phyloP scores from a whole-genome alignment of 2,113 vertebrate genomes.

The Pelecanus crispus region DNA sequence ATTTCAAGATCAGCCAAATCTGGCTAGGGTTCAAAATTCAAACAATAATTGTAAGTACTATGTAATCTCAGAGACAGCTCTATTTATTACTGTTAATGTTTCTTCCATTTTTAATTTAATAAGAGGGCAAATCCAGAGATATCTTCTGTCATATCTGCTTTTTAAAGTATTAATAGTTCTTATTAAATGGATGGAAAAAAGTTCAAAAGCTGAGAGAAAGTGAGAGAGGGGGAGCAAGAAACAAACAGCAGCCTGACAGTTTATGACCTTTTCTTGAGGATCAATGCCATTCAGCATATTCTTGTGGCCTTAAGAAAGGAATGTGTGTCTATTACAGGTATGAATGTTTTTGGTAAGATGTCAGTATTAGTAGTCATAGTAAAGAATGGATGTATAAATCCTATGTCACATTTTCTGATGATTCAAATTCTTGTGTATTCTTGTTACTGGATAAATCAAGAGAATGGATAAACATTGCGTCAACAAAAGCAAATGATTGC shows the following conservation, averaged over 20 bases:
- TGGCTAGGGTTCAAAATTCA: conserved; percentile 6
- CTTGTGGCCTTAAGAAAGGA: not conserved
- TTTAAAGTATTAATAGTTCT: not conserved
- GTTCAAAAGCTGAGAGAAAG: not conserved
- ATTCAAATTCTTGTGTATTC: not conserved
- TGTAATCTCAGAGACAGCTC: conserved; percentile 4
- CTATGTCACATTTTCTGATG: not conserved
- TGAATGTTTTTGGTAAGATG: not conserved
- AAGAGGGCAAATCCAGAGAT: not conserved
- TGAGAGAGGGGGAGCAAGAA: not conserved
- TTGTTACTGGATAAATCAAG: not conserved
- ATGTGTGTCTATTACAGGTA: not conserved
- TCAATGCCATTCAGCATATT: not conserved
- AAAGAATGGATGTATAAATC: not conserved
- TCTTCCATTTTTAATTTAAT: not conserved
- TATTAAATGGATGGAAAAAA: not conserved
- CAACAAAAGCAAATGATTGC: not conserved
- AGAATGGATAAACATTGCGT: not conserved
- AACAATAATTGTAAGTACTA: not conserved
- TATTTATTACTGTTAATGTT: not conserved
- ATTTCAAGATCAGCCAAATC: not conserved
- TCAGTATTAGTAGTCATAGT: not conserved
- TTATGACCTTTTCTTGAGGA: not conserved
- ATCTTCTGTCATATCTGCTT: not conserved
- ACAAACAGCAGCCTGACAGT: not conserved